A percentile compares a stretch with the other conserved stretches of the same genome.
These are phyloP conservation scores for Diachrysia chrysitis DNA, from an alignment of 2,888 invertebrate species.

Conservation along the genomic window DNA sequence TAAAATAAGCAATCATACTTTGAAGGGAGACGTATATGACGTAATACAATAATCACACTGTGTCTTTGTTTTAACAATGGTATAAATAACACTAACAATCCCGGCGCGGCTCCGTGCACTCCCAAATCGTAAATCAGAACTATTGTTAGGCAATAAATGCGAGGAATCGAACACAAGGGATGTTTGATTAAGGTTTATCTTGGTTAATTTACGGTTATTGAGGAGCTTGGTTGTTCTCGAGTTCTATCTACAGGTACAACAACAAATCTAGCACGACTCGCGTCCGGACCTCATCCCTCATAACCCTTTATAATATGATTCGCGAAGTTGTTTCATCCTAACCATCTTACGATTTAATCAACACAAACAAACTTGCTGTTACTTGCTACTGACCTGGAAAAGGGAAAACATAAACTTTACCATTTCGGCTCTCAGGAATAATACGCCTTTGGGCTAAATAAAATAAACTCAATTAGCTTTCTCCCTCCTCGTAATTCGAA, in stretches of 20 bases:
- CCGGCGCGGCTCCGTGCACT: conserved; percentile 72
- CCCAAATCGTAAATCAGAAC: conserved; percentile 86
- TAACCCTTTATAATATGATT: conserved; percentile 29
- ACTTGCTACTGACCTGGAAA: neutral
- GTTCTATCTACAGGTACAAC: conserved; percentile 38
- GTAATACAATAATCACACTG: conserved; percentile 33
- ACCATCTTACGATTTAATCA: conserved; percentile 19
- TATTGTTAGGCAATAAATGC: conserved; percentile 87
- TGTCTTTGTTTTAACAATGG: conserved; percentile 66
- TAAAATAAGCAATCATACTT: neutral
- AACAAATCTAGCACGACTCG: conserved; percentile 15
- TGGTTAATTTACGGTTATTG: conserved; percentile 85
- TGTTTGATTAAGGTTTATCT: conserved; percentile 88
- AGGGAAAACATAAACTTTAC: conserved; percentile 8
- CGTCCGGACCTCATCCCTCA: conserved; percentile 20
- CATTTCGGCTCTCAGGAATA: conserved; percentile 6
- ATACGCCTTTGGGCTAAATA: neutral
- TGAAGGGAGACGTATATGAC: neutral
- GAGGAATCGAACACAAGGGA: conserved; percentile 85
- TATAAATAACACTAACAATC: conserved; percentile 81
- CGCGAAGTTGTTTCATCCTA: conserved; percentile 7
- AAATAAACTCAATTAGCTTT: conserved; percentile 3
- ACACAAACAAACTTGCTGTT: neutral
- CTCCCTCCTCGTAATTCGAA: neutral
- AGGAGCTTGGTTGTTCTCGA: conserved; percentile 60